These are phyloP conservation scores for Parambassis ranga DNA, from an alignment of 2,797 vertebrate genomes.

Conservation along the genomic window DNA sequence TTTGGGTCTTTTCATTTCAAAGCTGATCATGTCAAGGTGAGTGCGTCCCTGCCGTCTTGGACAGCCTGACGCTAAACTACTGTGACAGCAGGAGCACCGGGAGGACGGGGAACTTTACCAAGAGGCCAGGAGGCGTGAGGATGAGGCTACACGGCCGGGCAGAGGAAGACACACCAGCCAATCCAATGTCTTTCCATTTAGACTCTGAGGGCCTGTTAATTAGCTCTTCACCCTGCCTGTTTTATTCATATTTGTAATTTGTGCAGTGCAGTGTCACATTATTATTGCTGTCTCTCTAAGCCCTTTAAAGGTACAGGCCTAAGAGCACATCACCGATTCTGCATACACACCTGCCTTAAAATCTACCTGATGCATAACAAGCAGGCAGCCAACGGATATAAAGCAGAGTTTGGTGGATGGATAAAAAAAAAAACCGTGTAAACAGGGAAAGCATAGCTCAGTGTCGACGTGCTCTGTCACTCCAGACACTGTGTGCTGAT, in stretches of 20 bases:
- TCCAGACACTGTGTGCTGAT: not conserved
- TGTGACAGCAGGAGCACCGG: conserved; percentile 61
- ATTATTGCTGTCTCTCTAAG: not conserved
- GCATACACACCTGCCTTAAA: not conserved
- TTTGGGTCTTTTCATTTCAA: conserved; percentile 44
- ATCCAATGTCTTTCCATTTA: conserved; percentile 2
- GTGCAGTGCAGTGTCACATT: not conserved
- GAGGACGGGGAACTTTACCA: conserved; percentile 23
- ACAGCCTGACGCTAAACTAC: conserved; percentile 49
- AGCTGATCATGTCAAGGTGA: conserved; percentile 65
- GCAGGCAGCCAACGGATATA: no score
- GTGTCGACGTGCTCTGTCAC: conserved; percentile 20
- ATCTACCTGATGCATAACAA: no score
- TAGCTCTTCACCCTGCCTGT: not conserved
- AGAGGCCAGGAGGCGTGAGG: not conserved
- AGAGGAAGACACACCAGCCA: not conserved
- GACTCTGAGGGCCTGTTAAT: not conserved
- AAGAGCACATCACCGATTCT: no score
- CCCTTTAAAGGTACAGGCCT: no score
- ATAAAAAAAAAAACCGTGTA: not conserved
- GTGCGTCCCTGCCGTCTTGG: conserved; percentile 14
- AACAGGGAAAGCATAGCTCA: conserved; percentile 11
- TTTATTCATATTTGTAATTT: not conserved
- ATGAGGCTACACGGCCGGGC: not conserved
- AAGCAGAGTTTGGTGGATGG: not conserved